Evolutionary conservation across 2,113 vertebrate species (phyloP).

Genomic region (Callorhinus ursinus): DNA sequence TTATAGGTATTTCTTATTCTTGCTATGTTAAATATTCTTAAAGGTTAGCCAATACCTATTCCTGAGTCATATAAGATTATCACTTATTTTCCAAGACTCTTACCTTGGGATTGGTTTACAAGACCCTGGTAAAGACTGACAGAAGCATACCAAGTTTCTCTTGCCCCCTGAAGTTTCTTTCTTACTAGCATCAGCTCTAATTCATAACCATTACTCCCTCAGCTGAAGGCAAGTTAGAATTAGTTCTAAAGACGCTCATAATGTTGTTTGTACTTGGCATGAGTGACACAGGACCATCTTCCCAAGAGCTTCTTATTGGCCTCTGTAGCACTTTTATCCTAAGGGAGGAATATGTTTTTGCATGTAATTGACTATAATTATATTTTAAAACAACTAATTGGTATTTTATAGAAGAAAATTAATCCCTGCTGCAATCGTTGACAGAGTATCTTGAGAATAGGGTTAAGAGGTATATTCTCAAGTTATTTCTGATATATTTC

Average conservation of each 20-base stretch:
- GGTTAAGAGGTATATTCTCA: neutral
- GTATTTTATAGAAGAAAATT: conserved; percentile 23
- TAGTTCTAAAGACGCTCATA: neutral
- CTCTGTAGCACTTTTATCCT: conserved; percentile 7
- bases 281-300: neutral
- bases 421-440: neutral
- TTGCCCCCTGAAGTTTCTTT: neutral
- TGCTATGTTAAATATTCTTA: neutral
- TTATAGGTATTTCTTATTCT: neutral
- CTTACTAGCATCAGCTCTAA: neutral
- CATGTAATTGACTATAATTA: conserved; percentile 51
- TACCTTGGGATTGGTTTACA: neutral
- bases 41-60: neutral
- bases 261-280: neutral
- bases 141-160: neutral
- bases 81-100: neutral
- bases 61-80: neutral
- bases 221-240: neutral
- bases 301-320: neutral
- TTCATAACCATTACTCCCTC: neutral
- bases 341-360: conserved; percentile 31
- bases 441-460: conserved; percentile 21
- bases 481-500: neutral
- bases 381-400: conserved; percentile 38
- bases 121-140: neutral